Evolutionary conservation across 2,113 vertebrate genomes (phyloP).

Genomic region (Heptranchias perlo): DNA sequence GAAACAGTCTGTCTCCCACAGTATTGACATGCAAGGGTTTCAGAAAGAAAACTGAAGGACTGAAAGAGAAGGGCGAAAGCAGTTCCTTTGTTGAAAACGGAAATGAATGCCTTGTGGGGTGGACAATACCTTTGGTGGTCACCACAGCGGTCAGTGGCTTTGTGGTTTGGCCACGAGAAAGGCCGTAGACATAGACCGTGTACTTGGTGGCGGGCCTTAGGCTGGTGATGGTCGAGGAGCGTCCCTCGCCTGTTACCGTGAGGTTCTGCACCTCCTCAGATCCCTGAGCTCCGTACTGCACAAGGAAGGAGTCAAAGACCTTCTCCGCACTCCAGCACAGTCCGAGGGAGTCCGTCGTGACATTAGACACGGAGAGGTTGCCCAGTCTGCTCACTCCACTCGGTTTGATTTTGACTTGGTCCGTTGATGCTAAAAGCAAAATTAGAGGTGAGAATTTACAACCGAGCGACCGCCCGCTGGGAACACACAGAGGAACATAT

Average conservation of each 20-base stretch:
- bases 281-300: conserved; percentile 47
- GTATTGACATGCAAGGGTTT: too few species aligned
- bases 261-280: conserved; percentile 38
- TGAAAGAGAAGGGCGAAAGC: too few species aligned
- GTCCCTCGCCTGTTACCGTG: neutral
- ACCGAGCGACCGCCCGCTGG: too few species aligned
- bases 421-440: neutral
- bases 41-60: too few species aligned
- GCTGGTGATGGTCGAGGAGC: neutral
- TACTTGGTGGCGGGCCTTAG: neutral
- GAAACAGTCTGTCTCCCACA: too few species aligned
- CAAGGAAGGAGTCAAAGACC: conserved; percentile 52
- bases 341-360: conserved; percentile 18
- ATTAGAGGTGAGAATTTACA: too few species aligned
- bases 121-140: conserved; percentile 26
- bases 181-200: conserved; percentile 32
- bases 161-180: neutral
- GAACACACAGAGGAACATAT: too few species aligned
- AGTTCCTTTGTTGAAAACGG: too few species aligned
- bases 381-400: conserved; percentile 39
- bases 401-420: neutral
- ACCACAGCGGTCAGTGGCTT: conserved; percentile 44
- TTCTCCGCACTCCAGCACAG: conserved; percentile 48
- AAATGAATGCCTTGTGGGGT: too few species aligned
- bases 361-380: conserved; percentile 40